Conservation (phyloP, 2,888 invertebrate species). For the Drosophila melanosoma region DNA sequence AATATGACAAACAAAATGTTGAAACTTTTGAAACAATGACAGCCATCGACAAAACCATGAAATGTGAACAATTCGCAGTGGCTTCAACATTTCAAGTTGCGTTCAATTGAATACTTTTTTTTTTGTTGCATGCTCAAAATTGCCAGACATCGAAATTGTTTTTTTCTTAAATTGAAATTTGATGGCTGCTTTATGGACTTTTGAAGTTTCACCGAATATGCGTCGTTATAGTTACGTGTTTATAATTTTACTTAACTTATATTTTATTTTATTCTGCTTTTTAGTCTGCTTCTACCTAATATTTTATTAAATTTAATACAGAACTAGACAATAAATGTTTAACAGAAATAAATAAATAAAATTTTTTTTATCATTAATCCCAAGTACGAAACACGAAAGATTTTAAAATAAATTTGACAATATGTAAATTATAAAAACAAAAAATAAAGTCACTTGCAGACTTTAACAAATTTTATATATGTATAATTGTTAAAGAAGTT, state of each 20-base stretch:
- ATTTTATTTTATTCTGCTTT: not conserved
- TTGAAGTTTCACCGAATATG: slow-evolving; percentile 60
- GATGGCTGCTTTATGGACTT: slow-evolving; percentile 41
- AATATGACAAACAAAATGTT: slow-evolving; percentile 80
- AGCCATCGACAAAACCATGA: slow-evolving; percentile 28
- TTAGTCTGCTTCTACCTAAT: not conserved
- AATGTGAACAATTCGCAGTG: slow-evolving; percentile 42
- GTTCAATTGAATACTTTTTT: slow-evolving; percentile 44
- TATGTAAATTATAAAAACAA: too few species aligned
- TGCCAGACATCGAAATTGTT: slow-evolving; percentile 36
- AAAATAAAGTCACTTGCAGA: too few species aligned
- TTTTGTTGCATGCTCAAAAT: slow-evolving; percentile 20
- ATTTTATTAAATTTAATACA: too few species aligned
- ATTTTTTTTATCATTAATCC: too few species aligned
- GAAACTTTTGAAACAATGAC: slow-evolving; percentile 62
- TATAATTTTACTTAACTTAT: not conserved
- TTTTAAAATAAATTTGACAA: too few species aligned
- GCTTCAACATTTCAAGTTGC: slow-evolving; percentile 36
- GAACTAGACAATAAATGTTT: too few species aligned
- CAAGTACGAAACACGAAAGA: too few species aligned
- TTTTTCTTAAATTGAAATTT: slow-evolving; percentile 50
- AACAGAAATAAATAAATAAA: too few species aligned
- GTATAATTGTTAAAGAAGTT: too few species aligned
- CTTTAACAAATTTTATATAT: too few species aligned
- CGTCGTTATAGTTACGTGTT: not conserved